phyloP scores from a whole-genome alignment of 2,888 invertebrate species.

The Adelphocoris suturalis region DNA sequence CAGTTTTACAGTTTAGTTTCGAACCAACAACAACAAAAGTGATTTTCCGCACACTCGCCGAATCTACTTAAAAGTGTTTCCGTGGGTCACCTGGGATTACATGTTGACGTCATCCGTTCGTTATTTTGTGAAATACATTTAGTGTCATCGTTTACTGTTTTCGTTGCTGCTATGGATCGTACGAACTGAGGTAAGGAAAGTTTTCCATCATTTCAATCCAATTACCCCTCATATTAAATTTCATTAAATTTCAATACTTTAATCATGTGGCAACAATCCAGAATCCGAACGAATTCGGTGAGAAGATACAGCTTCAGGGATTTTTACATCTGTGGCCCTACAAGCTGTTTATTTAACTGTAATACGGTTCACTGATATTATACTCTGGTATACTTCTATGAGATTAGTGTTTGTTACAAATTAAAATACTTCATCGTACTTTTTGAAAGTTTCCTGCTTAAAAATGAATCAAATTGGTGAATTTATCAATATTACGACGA shows the following conservation, averaged over 20 bases:
- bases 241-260: not conserved
- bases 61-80: constrained; percentile 28
- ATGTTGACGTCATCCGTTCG: constrained; percentile 45
- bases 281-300: not conserved
- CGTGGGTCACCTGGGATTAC: constrained; percentile 24
- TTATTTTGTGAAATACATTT: constrained; percentile 55
- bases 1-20: constrained; percentile 36
- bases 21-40: constrained; percentile 30
- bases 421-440: too few relatives aligned
- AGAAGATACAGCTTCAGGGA: constrained; percentile 41
- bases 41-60: not conserved
- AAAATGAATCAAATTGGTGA: too few relatives aligned
- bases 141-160: not conserved
- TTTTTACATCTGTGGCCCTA: constrained; percentile 51
- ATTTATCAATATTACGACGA: too few relatives aligned
- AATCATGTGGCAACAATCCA: not conserved
- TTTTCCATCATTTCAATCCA: not conserved
- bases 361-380: too few relatives aligned
- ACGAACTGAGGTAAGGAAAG: constrained; percentile 53
- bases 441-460: too few relatives aligned
- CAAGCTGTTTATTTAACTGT: not conserved
- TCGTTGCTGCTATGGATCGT: constrained; percentile 44
- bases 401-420: too few relatives aligned
- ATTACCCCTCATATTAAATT: too few relatives aligned
- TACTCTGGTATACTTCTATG: too few relatives aligned